A percentile compares a stretch with the other conserved stretches of the same genome.
Evolutionary conservation across 2,797 vertebrate genomes (phyloP).

Genomic region (Spea hammondii): DNA sequence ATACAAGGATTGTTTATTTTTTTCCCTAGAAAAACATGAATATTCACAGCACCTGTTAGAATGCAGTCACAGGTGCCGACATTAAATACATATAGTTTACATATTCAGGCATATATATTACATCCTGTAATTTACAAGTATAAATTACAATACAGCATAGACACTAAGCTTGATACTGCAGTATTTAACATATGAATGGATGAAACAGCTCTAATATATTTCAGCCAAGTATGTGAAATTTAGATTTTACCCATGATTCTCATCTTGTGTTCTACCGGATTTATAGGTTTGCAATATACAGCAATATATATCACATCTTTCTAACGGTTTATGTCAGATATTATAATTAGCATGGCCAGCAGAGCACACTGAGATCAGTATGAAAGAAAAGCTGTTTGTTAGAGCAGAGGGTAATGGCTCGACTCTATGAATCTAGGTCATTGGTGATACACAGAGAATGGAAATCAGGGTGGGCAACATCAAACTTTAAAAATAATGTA

Average conservation of each 20-base stretch:
- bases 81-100: not conserved
- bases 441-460: not conserved
- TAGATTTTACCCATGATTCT: slow-evolving; percentile 9
- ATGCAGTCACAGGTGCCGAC: not conserved
- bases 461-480: not conserved
- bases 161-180: not conserved
- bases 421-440: not conserved
- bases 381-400: not conserved
- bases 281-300: slow-evolving; percentile 38
- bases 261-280: slow-evolving; percentile 22
- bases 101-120: not conserved
- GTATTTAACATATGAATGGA: slow-evolving; percentile 15
- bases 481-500: too few species aligned
- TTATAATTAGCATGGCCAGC: slow-evolving; percentile 25
- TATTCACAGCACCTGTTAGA: too few species aligned
- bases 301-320: slow-evolving; percentile 39
- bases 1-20: too few species aligned
- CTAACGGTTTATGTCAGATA: slow-evolving; percentile 38
- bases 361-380: slow-evolving; percentile 15
- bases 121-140: not conserved
- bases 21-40: too few species aligned
- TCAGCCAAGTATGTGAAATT: not conserved
- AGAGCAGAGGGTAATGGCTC: not conserved
- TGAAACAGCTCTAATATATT: slow-evolving; percentile 6
- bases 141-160: slow-evolving; percentile 8